Conservation (phyloP, 2,797 vertebrate genomes). For the Phoxinus dragarum region DNA sequence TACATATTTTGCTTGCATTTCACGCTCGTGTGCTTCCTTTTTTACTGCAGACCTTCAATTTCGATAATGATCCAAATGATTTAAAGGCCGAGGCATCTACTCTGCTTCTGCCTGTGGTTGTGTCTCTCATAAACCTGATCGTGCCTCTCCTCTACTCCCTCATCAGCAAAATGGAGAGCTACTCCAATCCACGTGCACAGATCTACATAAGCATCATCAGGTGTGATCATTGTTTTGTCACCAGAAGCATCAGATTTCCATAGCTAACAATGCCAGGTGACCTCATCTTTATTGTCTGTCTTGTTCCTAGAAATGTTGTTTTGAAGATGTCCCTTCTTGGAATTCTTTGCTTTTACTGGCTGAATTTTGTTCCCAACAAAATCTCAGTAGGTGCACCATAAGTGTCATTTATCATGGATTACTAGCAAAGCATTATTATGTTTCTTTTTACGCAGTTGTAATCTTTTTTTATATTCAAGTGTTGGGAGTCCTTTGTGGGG, state of each 20-base stretch:
- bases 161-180: conserved; percentile 86
- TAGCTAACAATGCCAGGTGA: background rate
- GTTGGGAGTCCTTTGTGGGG: conserved; percentile 93
- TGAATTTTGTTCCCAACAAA: conserved; percentile 73
- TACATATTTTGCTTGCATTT: background rate
- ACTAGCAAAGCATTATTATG: background rate
- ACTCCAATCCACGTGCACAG: conserved; percentile 81
- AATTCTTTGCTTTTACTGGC: conserved; percentile 94
- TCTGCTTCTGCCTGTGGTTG: conserved; percentile 85
- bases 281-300: background rate
- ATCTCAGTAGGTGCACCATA: conserved; percentile 65
- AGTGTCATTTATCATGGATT: background rate
- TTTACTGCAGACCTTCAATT: conserved; percentile 15
- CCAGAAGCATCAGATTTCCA: background rate
- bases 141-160: conserved; percentile 88
- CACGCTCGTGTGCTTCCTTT: conserved; percentile 55
- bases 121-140: conserved; percentile 86
- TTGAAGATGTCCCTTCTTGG: conserved; percentile 90
- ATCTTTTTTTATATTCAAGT: conserved; percentile 73
- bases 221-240: conserved; percentile 69
- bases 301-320: conserved; percentile 82
- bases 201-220: conserved; percentile 86
- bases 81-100: conserved; percentile 78
- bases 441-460: background rate
- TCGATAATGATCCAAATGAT: conserved; percentile 54